A percentile compares a stretch with the other conserved stretches of the same genome.
Evolutionary conservation across 1,140 invertebrate species (phyloP).

Genomic region (Matsumurasca onukii): DNA sequence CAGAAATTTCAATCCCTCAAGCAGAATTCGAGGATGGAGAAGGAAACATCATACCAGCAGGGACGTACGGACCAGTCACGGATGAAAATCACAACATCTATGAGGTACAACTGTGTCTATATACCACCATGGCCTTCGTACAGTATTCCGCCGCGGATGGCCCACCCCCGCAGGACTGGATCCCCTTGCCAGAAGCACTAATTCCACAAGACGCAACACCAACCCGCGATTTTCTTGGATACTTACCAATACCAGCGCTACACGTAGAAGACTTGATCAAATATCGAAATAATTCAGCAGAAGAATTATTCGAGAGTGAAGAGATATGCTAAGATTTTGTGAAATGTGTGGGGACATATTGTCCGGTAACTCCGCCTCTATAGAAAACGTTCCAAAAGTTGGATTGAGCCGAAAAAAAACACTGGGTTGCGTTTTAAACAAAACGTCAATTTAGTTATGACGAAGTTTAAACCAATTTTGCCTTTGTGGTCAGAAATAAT

Average conservation of each 20-base stretch:
- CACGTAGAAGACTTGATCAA: background rate
- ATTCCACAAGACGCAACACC: background rate
- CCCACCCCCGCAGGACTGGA: background rate
- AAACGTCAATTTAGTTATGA: no score
- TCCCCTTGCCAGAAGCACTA: background rate
- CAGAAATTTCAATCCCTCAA: background rate
- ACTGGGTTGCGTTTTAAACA: no score
- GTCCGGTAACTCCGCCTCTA: no score
- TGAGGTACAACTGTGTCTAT: background rate
- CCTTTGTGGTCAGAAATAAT: no score
- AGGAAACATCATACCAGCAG: background rate
- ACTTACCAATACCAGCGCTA: background rate
- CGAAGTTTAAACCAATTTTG: no score
- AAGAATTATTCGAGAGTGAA: no score
- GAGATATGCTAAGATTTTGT: no score
- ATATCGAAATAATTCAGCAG: no score
- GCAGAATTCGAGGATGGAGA: background rate
- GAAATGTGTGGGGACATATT: no score
- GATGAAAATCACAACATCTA: background rate
- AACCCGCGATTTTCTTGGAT: background rate
- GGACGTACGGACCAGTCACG: background rate
- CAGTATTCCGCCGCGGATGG: background rate
- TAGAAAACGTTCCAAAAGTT: no score
- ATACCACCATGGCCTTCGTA: background rate
- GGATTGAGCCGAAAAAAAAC: no score